Base-by-base conservation (phyloP, 2,113 vertebrate genomes). In the Anhinga rufa region DNA sequence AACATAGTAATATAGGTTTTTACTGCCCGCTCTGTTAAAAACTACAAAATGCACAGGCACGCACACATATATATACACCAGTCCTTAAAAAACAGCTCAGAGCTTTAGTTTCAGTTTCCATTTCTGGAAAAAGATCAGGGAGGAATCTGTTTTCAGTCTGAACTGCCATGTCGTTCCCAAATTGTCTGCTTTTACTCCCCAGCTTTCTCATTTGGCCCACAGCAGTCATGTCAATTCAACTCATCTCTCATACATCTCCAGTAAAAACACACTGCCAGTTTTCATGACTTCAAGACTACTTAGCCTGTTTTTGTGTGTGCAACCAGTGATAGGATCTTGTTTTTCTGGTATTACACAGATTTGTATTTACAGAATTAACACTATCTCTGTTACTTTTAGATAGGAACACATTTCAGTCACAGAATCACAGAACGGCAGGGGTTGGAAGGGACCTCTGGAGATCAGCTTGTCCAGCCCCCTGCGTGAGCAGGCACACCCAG, bases 41-140 rank as follows among this genome's bases (percentile, higher is more conserved):
- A 18, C 38, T 64, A 12, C 34, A 58, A 71, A 77, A 75, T 22
- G 10, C 19, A 31, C 14, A 22, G 54, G 29, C n/a, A 21, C 48
- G 11, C 7, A 51, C 0, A 26, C 1, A 62, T 0, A 34, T 16
- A 13, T 6, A 36, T 3, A 31, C 6, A 16, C 19, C 26, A 64
- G 14, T n/a, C 48, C 44, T 42, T 69, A 84, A 55, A 51, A 44
- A 78, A 61, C 4, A 79, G 17, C 21, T 86, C 49, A 49, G 40
- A 77, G 13, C n/a, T 78, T 60, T 48, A 42, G 14, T 64, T 95
- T 88, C 49, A 44, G 46, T 52, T 90, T 72, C 52, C 38, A 19
- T 66, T 57, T 88, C 62, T 69, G 71, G 44, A 69, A 28, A 74
- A 80, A 15, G 25, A 57, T 82, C 20, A 3, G 12, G 26, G 11